Conservation (phyloP, 2,113 vertebrate genomes). For the Heteronetta atricapilla region DNA sequence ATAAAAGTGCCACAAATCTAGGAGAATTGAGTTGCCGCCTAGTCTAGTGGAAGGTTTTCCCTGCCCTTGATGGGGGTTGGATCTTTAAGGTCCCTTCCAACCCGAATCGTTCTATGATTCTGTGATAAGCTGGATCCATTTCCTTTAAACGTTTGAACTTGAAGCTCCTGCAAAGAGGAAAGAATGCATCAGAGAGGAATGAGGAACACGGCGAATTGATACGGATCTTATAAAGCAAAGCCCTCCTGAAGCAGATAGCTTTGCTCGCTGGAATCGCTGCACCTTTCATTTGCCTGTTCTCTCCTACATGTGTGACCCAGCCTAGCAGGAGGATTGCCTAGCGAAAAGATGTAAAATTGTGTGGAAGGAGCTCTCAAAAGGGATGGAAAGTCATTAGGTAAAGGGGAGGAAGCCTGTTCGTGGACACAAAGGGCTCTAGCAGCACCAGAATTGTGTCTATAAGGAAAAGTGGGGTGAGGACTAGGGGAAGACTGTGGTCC, state of each 20-base stretch:
- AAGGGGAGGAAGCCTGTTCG: not conserved
- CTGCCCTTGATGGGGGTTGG: no score
- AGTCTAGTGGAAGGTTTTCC: no score
- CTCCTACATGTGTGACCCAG: not conserved
- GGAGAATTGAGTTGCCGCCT: not conserved
- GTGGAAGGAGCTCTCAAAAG: not conserved
- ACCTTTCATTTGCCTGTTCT: not conserved
- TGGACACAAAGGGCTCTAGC: not conserved
- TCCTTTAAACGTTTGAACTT: not conserved
- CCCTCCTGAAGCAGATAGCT: constrained; percentile 12
- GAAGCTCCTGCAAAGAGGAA: not conserved
- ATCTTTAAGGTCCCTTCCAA: no score
- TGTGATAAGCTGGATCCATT: not conserved
- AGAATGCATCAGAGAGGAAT: not conserved
- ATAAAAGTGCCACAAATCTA: not conserved
- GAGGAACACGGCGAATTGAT: not conserved
- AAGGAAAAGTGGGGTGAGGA: not conserved
- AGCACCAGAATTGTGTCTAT: not conserved
- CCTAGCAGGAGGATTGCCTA: not conserved
- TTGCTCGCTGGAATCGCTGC: constrained; percentile 44
- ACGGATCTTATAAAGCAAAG: not conserved
- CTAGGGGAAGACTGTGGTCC: not conserved
- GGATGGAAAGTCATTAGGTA: not conserved
- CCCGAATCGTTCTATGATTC: no score
- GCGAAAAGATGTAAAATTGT: not conserved